phyloP scores from a whole-genome alignment of 2,888 invertebrate genomes.

The Dasypolia templi region DNA sequence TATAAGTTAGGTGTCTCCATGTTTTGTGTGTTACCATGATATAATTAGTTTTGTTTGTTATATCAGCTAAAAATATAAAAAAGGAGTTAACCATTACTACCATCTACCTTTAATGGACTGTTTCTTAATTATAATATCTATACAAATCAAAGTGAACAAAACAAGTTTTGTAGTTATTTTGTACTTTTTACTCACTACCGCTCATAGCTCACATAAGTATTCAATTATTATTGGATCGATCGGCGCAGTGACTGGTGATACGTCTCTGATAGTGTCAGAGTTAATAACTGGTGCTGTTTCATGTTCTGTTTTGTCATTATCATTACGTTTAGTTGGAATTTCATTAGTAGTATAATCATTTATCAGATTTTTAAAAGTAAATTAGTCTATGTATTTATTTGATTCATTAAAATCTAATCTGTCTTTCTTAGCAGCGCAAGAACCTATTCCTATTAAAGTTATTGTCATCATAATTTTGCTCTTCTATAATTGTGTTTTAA shows the following conservation, averaged over 20 bases:
- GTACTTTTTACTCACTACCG: constrained; percentile 11
- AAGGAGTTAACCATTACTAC: neutral
- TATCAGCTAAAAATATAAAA: too few relatives aligned
- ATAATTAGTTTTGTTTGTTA: neutral
- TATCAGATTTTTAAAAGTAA: constrained; percentile 4
- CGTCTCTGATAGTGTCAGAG: constrained; percentile 64
- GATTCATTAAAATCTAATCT: neutral
- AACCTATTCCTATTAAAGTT: neutral
- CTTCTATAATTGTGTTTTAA: neutral
- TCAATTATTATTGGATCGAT: constrained; percentile 68
- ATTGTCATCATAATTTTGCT: neutral
- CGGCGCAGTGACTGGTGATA: constrained; percentile 47
- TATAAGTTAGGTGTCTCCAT: too few relatives aligned
- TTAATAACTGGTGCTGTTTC: constrained; percentile 60
- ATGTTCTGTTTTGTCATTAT: constrained; percentile 54
- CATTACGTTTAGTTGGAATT: constrained; percentile 36
- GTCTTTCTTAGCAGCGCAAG: neutral
- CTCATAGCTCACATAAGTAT: constrained; percentile 63
- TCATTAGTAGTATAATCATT: constrained; percentile 22
- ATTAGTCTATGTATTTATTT: neutral
- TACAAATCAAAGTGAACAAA: neutral
- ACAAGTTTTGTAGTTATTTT: constrained; percentile 6
- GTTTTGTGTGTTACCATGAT: neutral
- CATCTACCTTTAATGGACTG: neutral
- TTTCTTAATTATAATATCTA: neutral